These are phyloP conservation scores for Papilio polytes DNA, from an alignment of 1,140 invertebrate species.

Conservation along the genomic window DNA sequence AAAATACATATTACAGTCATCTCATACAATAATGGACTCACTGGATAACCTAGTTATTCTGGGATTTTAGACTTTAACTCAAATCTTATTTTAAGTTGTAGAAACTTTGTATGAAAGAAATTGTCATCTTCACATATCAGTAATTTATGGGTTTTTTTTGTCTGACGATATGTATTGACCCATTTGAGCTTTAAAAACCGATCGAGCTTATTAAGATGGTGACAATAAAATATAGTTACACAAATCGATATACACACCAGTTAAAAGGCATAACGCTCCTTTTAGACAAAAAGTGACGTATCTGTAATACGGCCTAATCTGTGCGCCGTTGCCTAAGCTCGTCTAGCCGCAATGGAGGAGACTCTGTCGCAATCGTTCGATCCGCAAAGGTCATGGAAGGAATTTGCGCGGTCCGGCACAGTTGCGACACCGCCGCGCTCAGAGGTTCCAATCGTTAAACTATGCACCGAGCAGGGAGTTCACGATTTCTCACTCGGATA, in stretches of 20 bases:
- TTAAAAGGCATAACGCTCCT: neutral
- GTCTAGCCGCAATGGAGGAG: slow-evolving; percentile 76
- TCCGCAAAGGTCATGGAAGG: slow-evolving; percentile 81
- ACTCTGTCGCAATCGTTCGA: slow-evolving; percentile 76
- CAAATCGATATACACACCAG: neutral
- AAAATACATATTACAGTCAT: neutral
- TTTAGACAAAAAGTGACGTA: slow-evolving; percentile 36
- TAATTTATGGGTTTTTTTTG: no score
- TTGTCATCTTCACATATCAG: no score
- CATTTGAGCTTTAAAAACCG: no score
- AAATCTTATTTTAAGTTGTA: no score
- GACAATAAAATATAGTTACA: no score
- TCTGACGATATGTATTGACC: no score
- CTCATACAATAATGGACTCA: neutral
- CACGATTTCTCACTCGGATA: slow-evolving; percentile 53
- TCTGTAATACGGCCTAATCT: slow-evolving; percentile 71
- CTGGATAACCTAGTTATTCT: slow-evolving; percentile 22
- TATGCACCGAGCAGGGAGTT: slow-evolving; percentile 54
- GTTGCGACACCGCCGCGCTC: slow-evolving; percentile 72
- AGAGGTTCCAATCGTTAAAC: slow-evolving; percentile 63
- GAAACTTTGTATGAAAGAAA: no score
- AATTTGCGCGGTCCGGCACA: slow-evolving; percentile 78
- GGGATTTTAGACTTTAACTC: neutral
- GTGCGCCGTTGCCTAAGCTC: slow-evolving; percentile 75
- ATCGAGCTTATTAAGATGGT: no score